These are phyloP conservation scores for Phyllotreta striolata DNA, from an alignment of 2,888 invertebrate genomes.

Conservation along the genomic window DNA sequence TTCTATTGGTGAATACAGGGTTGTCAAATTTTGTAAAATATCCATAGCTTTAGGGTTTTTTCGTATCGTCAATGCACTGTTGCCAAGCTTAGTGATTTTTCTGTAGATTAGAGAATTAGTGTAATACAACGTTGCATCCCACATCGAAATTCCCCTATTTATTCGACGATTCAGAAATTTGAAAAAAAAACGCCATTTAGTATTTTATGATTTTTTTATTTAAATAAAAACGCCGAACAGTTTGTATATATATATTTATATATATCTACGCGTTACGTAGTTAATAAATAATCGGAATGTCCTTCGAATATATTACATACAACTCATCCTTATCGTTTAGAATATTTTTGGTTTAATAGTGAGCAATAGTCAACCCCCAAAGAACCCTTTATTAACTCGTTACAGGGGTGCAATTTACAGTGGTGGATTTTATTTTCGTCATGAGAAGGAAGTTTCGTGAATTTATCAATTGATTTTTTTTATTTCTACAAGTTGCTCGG, in stretches of 20 bases:
- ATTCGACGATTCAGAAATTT: too few species aligned
- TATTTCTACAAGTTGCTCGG: conserved; percentile 55
- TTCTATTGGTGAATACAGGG: too few species aligned
- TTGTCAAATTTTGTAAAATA: too few species aligned
- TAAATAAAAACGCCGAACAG: conserved; percentile 63
- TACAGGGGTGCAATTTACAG: conserved; percentile 46
- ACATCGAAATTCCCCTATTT: too few species aligned
- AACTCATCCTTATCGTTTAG: conserved; percentile 62
- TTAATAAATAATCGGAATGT: conserved; percentile 56
- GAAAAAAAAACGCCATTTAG: not conserved
- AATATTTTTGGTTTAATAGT: conserved; percentile 58
- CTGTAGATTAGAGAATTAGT: too few species aligned
- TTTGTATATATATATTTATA: conserved; percentile 38
- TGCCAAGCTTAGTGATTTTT: too few species aligned
- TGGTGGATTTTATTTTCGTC: conserved; percentile 42
- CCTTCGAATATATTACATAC: conserved; percentile 61
- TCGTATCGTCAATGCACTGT: too few species aligned
- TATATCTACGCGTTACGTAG: conserved; percentile 61
- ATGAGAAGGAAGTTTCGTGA: conserved; percentile 54
- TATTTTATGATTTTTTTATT: conserved; percentile 52
- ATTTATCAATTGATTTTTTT: conserved; percentile 22
- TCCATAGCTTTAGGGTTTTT: too few species aligned
- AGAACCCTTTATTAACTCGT: conserved; percentile 50
- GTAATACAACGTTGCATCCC: too few species aligned
- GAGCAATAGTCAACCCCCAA: conserved; percentile 61